Evolutionary conservation across 2,797 vertebrate genomes (phyloP), one percentile per base, ranked within the genome.

Genomic region (Gallinago nigripennis): DNA sequence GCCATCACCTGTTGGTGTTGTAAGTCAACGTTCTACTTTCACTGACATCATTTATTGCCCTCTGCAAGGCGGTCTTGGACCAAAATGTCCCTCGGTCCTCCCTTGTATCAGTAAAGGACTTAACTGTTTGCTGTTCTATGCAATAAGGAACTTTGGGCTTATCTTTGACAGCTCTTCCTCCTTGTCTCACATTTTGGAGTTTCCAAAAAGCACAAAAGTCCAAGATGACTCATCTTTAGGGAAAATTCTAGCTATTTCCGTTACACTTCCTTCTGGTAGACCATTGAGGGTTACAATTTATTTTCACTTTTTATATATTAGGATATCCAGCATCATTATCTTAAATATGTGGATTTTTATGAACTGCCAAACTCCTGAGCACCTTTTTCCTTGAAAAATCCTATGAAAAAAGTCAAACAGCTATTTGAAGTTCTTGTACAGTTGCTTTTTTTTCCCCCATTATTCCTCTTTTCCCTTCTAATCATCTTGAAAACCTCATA

Each of bases 1-100:
- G 30, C 35, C 12, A 21, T 56, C 10, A 1, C 16, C 33, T 1
- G 0, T 2, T 50, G 43, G 25, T 12, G 35, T 5, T 57, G 28
- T 35, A 50, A 46, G 54, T 28, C 48, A 85, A 56, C 5, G 0
- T 28, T 50, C 7, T 5, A 28, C 28, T n/a, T 63, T 45, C 14
- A 8, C 17, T 11, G 63, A 64, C 43, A 30, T 15, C 5, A 31
- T 45, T 39, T 64, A 23, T 63, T 45, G 43, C 28, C 37, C 39
- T 43, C 43, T 11, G 37, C 35, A 27, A 35, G 37, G 16, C 16
- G 7, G 48, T 17, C 28, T 6, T 1, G 8, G 30, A 68, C 35
- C 53, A n/a, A 68, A 39, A n/a, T 25, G 46, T 23, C 65, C 70
- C 16, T 33, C 5, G 4, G 23, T 43, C 28, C 28, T 68, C 35